A percentile compares a stretch with the other conserved stretches of the same genome.
Conservation (phyloP, 2,888 invertebrate species). For the Tetropium fuscum region DNA sequence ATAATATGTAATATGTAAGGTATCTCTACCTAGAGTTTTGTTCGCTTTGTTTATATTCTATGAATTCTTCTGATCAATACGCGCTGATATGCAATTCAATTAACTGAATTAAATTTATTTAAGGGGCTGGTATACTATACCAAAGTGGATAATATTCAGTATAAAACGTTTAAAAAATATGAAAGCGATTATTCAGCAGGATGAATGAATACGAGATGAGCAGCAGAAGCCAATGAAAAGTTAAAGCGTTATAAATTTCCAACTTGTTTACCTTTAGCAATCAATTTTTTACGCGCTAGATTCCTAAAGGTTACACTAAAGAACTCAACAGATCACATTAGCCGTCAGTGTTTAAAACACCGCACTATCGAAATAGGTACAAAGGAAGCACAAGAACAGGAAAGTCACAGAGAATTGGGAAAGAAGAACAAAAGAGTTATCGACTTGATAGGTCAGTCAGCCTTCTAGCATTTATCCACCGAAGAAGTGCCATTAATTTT, state of each 20-base stretch:
- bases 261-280: conserved; percentile 8
- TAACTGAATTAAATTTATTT: too few relatives aligned
- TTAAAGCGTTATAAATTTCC: neutral
- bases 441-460: neutral
- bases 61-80: too few relatives aligned
- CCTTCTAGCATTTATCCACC: neutral
- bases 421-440: conserved; percentile 8
- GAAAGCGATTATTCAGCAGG: too few relatives aligned
- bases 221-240: neutral
- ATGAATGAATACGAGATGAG: neutral
- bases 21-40: too few relatives aligned
- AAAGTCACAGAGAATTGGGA: conserved; percentile 18
- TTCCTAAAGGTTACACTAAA: neutral
- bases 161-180: too few relatives aligned
- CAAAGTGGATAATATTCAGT: too few relatives aligned
- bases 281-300: neutral
- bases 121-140: too few relatives aligned
- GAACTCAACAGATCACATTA: neutral
- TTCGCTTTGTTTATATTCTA: too few relatives aligned
- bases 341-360: conserved; percentile 3
- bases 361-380: conserved; percentile 14
- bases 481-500: conserved; percentile 3
- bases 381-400: conserved; percentile 22
- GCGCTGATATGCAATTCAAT: too few relatives aligned
- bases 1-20: too few relatives aligned